Base-by-base conservation (phyloP, 1,140 invertebrate genomes). In the Whitmania pigra region DNA sequence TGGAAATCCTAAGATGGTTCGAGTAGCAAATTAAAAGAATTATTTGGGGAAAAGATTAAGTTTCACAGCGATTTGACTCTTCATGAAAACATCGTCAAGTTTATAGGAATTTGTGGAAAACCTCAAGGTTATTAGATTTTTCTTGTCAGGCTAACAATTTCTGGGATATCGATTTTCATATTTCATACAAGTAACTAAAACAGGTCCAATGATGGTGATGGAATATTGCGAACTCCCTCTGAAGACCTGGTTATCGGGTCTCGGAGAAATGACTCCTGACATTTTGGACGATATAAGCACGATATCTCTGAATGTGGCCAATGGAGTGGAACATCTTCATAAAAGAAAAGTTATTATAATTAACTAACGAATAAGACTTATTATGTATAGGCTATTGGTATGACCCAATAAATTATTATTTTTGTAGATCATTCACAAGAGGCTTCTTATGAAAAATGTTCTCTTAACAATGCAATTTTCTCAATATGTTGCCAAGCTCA, bases 291-390 rank as follows among this genome's bases (percentile, higher is more conserved):
- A 53, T 18, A 70, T 70, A 25, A 9, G 43, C 18, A 53, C 25
- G 22, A 53, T 70, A 22, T 27, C 69, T 3, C 25, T 70, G 13
- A 70, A 70, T 49, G 29, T 70, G 22, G 3, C 69, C 69, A 70
- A 49, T 53, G 69, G 69, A 7, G 69, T 70, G 22, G 69, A 70
- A 70, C 69, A 70, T 70, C 69, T 70, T 11, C 69, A 70, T 49
- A 22, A 70, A 25, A 53, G 49, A 36, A 49, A 70, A 11, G 69
- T 70, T 27, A 49, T 36, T 11, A 68, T 6, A 63, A 63, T 31
- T 63, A 63, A 25, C 1, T 27, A 4, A 63, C 2, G 22, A 25
- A 27, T 31, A 27, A 31, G 6, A 63, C 0, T 63, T 49, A 11
- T 49, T 15, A 49, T 49, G 15, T n/a, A n/a, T n/a, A n/a, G 11